Evolutionary conservation across 2,113 vertebrate genomes (phyloP).

Genomic region (Melanostigma gelatinosum): DNA sequence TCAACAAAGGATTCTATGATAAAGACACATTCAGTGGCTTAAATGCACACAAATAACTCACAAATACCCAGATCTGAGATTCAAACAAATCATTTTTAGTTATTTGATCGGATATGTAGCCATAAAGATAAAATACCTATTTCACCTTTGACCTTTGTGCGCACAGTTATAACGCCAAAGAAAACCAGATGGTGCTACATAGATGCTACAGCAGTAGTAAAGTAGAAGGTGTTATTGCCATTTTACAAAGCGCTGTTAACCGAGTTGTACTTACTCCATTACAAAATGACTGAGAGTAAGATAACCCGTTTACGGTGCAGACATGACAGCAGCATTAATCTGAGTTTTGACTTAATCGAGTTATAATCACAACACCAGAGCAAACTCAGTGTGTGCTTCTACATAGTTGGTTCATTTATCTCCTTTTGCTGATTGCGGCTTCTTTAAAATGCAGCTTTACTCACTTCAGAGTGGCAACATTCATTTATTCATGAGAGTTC

Average conservation of each 20-base stretch:
- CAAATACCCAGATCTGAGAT: neutral
- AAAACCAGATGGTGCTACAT: neutral
- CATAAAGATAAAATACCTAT: neutral
- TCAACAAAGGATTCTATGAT: neutral
- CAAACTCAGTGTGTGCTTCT: neutral
- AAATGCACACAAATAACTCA: neutral
- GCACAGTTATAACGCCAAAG: neutral
- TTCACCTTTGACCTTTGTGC: neutral
- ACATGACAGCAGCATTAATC: neutral
- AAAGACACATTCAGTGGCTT: neutral
- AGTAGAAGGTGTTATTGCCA: neutral
- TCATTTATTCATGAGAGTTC: neutral
- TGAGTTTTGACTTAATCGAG: slow-evolving; percentile 2
- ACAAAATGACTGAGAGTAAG: neutral
- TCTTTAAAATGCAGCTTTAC: neutral
- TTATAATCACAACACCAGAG: neutral
- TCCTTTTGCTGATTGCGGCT: neutral
- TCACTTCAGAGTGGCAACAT: neutral
- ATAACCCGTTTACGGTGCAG: slow-evolving; percentile 6
- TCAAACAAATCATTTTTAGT: neutral
- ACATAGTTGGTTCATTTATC: neutral
- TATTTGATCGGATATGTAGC: neutral
- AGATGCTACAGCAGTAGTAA: neutral
- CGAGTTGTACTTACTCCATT: slow-evolving; percentile 4
- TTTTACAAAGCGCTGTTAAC: neutral